Conservation (phyloP, 2,113 vertebrate genomes). For the Equus quagga region DNA sequence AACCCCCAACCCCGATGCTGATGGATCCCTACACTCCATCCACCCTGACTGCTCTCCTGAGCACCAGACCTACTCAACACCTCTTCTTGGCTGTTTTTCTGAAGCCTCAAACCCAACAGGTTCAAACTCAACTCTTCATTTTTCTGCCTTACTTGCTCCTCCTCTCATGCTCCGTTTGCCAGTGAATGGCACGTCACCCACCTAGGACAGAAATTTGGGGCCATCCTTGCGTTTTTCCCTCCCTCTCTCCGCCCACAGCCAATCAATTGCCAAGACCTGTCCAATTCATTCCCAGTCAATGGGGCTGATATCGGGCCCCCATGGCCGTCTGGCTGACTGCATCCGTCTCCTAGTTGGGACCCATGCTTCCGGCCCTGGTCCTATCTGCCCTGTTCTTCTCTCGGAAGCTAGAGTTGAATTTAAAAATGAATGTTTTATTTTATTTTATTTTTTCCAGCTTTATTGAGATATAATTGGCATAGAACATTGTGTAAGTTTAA, state of each 20-base stretch:
- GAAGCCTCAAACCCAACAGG: background rate
- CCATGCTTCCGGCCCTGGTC: background rate
- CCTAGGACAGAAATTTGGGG: background rate
- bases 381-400: background rate
- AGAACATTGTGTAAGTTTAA: background rate
- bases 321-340: accelerated
- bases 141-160: background rate
- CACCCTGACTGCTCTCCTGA: too few relatives aligned
- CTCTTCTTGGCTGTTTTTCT: background rate
- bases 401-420: background rate
- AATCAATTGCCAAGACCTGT: too few relatives aligned
- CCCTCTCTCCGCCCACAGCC: too few relatives aligned
- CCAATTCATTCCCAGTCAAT: too few relatives aligned
- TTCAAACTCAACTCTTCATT: background rate
- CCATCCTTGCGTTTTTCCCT: background rate
- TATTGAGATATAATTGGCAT: background rate
- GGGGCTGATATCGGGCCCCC: background rate
- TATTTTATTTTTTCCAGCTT: background rate
- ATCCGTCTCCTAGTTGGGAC: accelerated
- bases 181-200: background rate
- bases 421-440: background rate
- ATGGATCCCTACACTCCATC: background rate
- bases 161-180: background rate
- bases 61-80: background rate
- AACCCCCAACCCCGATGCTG: background rate